Evolutionary conservation across 2,797 vertebrate genomes (phyloP).

Genomic region (Eulemur mongoz): DNA sequence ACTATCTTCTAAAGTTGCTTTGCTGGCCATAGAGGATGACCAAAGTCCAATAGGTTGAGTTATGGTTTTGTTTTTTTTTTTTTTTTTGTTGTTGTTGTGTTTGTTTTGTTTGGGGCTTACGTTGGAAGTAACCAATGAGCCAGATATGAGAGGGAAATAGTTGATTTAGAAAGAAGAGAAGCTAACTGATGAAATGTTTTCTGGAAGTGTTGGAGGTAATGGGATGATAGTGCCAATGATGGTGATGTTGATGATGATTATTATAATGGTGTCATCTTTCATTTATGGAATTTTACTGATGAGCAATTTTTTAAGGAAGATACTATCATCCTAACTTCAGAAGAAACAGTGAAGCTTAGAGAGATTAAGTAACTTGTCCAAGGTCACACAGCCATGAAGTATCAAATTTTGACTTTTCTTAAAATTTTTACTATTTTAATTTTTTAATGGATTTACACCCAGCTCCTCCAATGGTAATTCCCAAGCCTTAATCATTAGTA

Average conservation of each 20-base stretch:
- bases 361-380: background rate
- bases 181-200: background rate
- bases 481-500: background rate
- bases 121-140: background rate
- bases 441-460: background rate
- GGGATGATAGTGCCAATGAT: background rate
- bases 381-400: background rate
- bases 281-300: background rate
- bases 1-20: background rate
- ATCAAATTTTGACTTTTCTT: background rate
- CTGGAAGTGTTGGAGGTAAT: no score
- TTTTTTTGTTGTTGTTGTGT: background rate
- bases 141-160: background rate
- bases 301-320: background rate
- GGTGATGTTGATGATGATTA: background rate
- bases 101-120: background rate
- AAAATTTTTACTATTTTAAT: no score
- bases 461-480: background rate
- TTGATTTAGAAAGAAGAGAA: background rate
- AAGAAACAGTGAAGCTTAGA: background rate
- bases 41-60: background rate
- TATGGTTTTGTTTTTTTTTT: background rate
- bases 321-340: background rate
- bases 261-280: background rate
- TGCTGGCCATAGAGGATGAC: background rate